Evolutionary conservation across 23 tunicate genomes (phyloP), one percentile per base, ranked within the genome.

Genomic region (Oikopleura albicans): DNA sequence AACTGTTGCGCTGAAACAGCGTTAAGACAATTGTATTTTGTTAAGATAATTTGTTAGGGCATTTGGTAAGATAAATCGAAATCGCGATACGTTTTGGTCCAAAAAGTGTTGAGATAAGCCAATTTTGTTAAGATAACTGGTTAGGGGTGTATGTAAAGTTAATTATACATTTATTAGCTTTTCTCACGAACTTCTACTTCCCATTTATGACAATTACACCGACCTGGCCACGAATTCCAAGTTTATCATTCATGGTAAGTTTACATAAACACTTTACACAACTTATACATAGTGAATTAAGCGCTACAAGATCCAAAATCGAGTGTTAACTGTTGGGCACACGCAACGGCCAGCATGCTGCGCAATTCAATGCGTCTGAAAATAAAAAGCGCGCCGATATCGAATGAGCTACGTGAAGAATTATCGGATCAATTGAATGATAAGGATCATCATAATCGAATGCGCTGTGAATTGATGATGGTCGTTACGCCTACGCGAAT

Each of bases 391-490:
- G 34, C 35, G 37, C 34, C 35, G 2, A 71, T 71, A 16, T 29
- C 63, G 22, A 49, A 49, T 22, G 63, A 49, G 12, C 63, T 49
- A 8, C 63, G 63, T 8, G 63, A 49, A 8, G 16, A 8, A 8
- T 49, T 49, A 49, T 49, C 22, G 22, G 63, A 12, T 8, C 12
- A 49, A 22, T 49, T 49, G 63, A 49, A 49, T 49, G 63, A 49
- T 22, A 49, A 49, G 22, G 22, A 49, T 49, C 63, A 49, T 49
- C 63, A 49, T 22, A 49, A 49, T 8, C 12, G 63, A 49, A 49
- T 71, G 79, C 28, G 79, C 28, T 71, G 34, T 2, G 79, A 71
- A 71, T 71, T 71, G 37, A 71, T 71, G 79, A 71, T 71, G 79
- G 35, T 12, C 36, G 79, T 71, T 71, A 71, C 35, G 28, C 79